Conservation (phyloP, 2,888 invertebrate species). For the Peribatodes rhomboidaria region DNA sequence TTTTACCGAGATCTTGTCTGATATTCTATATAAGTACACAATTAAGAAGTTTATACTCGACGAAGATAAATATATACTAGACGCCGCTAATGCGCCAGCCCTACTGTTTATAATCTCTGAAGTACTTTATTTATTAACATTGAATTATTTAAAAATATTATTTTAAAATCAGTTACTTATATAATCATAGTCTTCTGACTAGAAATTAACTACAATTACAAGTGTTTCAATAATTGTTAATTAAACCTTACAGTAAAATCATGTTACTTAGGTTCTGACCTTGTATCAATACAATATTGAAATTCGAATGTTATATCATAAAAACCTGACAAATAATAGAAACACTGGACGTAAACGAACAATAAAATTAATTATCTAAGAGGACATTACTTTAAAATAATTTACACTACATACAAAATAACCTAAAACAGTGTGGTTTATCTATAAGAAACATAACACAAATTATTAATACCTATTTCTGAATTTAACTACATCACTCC, state of each 20-base stretch:
- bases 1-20: conserved; percentile 49
- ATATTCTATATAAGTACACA: conserved; percentile 39
- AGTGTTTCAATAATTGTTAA: conserved; percentile 61
- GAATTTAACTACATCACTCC: conserved; percentile 72
- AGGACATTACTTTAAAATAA: conserved; percentile 73
- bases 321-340: conserved; percentile 77
- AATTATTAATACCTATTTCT: conserved; percentile 80
- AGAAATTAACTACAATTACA: conserved; percentile 78
- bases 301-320: conserved; percentile 73
- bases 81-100: conserved; percentile 43
- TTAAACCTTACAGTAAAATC: conserved; percentile 68
- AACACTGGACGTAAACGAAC: conserved; percentile 81
- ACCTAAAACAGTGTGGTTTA: conserved; percentile 75
- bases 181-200: conserved; percentile 83
- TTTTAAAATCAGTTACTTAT: conserved; percentile 68
- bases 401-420: conserved; percentile 82
- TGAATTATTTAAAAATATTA: conserved; percentile 22
- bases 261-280: conserved; percentile 77
- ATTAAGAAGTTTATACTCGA: conserved; percentile 33
- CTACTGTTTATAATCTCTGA: conserved; percentile 29
- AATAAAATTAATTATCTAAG: conserved; percentile 67
- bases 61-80: conserved; percentile 28
- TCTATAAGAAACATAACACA: conserved; percentile 78
- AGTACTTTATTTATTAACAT: neutral
- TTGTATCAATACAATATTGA: conserved; percentile 82